These are phyloP conservation scores for Pandemis heparana DNA, from an alignment of 2,888 invertebrate species.

Conservation along the genomic window DNA sequence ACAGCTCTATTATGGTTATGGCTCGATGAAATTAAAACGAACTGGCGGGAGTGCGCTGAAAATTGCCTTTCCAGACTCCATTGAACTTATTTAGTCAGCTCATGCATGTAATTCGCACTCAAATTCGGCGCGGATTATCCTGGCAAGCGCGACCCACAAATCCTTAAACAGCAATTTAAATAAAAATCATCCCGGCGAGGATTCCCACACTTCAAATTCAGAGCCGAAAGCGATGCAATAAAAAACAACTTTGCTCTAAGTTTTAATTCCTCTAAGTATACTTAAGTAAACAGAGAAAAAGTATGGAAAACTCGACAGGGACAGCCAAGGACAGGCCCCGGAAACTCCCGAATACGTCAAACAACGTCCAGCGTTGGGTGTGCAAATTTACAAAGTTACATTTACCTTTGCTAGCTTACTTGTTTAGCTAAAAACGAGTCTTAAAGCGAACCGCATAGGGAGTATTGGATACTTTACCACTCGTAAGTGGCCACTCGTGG, in stretches of 20 bases:
- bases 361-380: slow-evolving; percentile 55
- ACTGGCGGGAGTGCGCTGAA: slow-evolving; percentile 30
- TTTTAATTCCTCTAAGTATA: slow-evolving; percentile 67
- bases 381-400: slow-evolving; percentile 22
- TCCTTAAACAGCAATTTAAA: slow-evolving; percentile 39
- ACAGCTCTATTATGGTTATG: slow-evolving; percentile 10
- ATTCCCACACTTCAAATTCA: slow-evolving; percentile 46
- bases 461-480: neutral
- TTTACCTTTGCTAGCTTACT: neutral
- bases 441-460: neutral
- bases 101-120: slow-evolving; percentile 38
- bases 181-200: slow-evolving; percentile 42
- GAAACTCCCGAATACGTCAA: slow-evolving; percentile 52
- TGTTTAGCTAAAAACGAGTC: neutral
- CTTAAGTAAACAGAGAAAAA: slow-evolving; percentile 64
- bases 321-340: slow-evolving; percentile 47
- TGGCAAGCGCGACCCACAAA: slow-evolving; percentile 31
- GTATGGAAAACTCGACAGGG: slow-evolving; percentile 49
- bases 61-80: slow-evolving; percentile 40
- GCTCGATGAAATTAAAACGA: slow-evolving; percentile 18
- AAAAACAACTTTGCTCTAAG: slow-evolving; percentile 60
- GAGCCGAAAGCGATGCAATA: slow-evolving; percentile 58
- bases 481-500: slow-evolving; percentile 15
- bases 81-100: slow-evolving; percentile 33
- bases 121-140: slow-evolving; percentile 32